phyloP scores from a whole-genome alignment of 2,113 vertebrate species.

The Cyanoliseus patagonus region DNA sequence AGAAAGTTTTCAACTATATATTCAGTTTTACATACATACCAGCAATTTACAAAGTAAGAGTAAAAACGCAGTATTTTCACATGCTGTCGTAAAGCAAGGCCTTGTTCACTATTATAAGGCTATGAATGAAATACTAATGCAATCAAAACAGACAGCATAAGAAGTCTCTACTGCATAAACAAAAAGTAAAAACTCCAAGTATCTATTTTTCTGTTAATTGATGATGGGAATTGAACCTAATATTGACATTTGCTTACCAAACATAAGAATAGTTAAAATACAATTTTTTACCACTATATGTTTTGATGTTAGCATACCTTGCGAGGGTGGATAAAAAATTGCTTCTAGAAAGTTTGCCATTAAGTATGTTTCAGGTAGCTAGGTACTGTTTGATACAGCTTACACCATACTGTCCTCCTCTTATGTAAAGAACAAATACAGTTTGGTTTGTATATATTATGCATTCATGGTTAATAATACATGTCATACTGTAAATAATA shows the following conservation, averaged over 20 bases:
- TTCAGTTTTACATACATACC: not conserved
- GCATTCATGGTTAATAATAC: not conserved
- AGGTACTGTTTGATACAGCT: not conserved
- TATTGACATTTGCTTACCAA: not conserved
- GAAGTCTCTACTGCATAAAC: not conserved
- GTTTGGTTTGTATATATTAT: not conserved
- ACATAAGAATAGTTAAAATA: not conserved
- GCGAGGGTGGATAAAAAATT: not conserved
- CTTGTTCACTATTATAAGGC: not conserved
- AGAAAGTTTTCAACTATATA: not conserved
- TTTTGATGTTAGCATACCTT: not conserved
- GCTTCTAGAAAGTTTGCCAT: not conserved
- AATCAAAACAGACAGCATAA: not conserved
- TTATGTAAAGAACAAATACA: not conserved
- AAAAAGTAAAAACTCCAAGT: not conserved
- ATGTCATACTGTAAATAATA: not conserved
- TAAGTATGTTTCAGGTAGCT: not conserved
- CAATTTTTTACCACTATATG: not conserved
- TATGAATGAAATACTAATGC: not conserved
- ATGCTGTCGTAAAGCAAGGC: not conserved
- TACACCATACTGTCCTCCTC: not conserved
- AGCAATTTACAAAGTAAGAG: not conserved
- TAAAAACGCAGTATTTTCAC: not conserved
- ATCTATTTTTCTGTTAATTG: not conserved
- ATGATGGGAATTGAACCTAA: rapidly evolving